Conservation (phyloP, 2,888 invertebrate species). For the Ferrisia virgata region DNA sequence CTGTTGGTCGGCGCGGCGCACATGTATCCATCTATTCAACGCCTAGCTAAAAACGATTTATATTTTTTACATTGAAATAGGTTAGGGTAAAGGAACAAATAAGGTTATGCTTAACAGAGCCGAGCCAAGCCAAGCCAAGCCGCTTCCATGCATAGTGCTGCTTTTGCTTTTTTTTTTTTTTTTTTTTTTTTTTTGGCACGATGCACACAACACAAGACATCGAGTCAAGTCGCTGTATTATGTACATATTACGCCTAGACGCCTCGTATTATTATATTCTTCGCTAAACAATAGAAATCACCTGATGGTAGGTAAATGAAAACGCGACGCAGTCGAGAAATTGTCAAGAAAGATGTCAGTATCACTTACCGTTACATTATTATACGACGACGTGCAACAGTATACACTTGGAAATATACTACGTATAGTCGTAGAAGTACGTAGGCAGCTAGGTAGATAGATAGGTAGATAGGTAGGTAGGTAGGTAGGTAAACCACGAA, state of each 20-base stretch:
- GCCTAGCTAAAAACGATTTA: constrained; percentile 13
- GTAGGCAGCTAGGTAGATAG: too few relatives aligned
- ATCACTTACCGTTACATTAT: not conserved
- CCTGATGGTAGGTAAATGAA: constrained; percentile 7
- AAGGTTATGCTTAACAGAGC: not conserved
- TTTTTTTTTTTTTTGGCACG: constrained; percentile 26
- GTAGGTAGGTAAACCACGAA: not conserved
- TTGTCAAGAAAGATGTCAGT: not conserved
- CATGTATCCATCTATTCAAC: not conserved
- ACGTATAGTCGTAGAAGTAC: too few relatives aligned
- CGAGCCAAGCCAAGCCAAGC: not conserved
- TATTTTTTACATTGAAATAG: constrained; percentile 18
- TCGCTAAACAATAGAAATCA: constrained; percentile 13
- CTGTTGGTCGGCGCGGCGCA: not conserved
- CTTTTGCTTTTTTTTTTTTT: too few relatives aligned
- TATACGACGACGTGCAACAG: not conserved
- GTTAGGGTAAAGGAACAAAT: constrained; percentile 23
- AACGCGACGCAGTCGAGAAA: not conserved
- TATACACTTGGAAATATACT: too few relatives aligned
- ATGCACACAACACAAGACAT: not conserved
- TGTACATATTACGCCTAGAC: not conserved
- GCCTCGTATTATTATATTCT: too few relatives aligned
- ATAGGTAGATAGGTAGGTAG: not conserved
- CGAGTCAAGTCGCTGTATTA: not conserved
- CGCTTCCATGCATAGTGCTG: not conserved